Percentiles rank a stretch among this genome's conserved stretches.
Evolutionary conservation across 1,140 invertebrate genomes (phyloP).

Genomic region (Triops cancriformis): DNA sequence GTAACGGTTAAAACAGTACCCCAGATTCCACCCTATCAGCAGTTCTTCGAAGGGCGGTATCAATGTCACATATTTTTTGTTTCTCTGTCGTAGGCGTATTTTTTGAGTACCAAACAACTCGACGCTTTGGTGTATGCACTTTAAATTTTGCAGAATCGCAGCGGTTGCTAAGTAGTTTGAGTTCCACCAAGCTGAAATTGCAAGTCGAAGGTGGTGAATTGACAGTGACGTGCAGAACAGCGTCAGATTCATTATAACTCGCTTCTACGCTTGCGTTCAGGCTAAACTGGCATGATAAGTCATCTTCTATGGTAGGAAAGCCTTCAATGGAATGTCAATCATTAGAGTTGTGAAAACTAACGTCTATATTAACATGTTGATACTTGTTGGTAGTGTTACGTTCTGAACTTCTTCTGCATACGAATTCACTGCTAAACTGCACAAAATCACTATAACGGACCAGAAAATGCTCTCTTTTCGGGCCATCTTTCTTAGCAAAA

Average conservation of each 20-base stretch:
- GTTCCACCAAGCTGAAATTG: background rate
- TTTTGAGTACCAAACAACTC: background rate
- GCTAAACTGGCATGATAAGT: no score
- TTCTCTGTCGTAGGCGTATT: background rate
- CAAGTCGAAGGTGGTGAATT: background rate
- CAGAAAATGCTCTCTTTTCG: no score
- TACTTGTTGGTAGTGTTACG: no score
- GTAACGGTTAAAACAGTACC: background rate
- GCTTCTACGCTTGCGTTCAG: no score
- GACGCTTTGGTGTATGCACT: background rate
- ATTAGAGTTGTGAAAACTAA: no score
- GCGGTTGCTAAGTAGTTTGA: background rate
- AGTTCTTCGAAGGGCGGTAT: background rate
- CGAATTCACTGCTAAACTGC: no score
- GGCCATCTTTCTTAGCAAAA: no score
- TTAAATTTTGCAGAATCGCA: background rate
- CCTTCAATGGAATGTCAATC: no score
- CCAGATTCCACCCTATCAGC: background rate
- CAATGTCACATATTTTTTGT: background rate
- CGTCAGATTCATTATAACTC: background rate
- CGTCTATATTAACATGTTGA: no score
- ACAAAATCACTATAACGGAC: no score
- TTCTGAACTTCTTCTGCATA: no score
- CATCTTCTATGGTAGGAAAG: no score
- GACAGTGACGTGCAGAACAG: background rate